Conservation (phyloP, 2,113 vertebrate genomes). For the Gallinago media region DNA sequence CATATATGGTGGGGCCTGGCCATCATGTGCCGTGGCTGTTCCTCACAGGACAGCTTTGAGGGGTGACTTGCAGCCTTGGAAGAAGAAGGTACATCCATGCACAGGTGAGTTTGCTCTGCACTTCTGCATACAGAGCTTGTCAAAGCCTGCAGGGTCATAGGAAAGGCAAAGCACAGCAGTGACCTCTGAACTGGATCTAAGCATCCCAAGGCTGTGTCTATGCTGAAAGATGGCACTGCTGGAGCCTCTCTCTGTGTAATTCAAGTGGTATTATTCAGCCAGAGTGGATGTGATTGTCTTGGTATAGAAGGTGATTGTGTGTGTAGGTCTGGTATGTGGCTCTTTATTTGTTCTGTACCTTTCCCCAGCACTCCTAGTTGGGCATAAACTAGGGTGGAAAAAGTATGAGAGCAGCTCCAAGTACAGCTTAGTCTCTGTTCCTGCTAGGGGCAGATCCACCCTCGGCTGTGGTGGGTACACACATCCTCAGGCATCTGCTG, state of each 20-base stretch:
- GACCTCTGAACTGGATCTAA: not conserved
- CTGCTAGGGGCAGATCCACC: not conserved
- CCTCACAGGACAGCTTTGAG: not conserved
- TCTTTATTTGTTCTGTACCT: not conserved
- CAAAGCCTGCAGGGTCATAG: not conserved
- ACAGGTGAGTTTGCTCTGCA: not conserved
- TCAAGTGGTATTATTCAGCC: too few relatives aligned
- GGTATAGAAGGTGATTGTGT: not conserved
- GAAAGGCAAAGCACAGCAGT: not conserved
- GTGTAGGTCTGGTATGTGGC: not conserved
- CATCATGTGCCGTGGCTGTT: not conserved
- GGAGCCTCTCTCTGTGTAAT: not conserved
- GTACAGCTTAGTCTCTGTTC: not conserved
- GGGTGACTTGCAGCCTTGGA: not conserved
- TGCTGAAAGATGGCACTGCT: not conserved
- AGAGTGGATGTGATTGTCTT: not conserved
- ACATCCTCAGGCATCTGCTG: not conserved
- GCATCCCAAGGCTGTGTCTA: fast-evolving
- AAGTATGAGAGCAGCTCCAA: not conserved
- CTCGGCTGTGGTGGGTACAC: not conserved
- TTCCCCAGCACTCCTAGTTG: not conserved
- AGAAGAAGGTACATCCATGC: not conserved
- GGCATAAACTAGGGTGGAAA: not conserved
- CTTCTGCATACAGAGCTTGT: not conserved
- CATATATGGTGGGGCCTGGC: fast-evolving